These are phyloP conservation scores for Smutsia gigantea DNA, from an alignment of 2,797 vertebrate genomes.

Conservation along the genomic window DNA sequence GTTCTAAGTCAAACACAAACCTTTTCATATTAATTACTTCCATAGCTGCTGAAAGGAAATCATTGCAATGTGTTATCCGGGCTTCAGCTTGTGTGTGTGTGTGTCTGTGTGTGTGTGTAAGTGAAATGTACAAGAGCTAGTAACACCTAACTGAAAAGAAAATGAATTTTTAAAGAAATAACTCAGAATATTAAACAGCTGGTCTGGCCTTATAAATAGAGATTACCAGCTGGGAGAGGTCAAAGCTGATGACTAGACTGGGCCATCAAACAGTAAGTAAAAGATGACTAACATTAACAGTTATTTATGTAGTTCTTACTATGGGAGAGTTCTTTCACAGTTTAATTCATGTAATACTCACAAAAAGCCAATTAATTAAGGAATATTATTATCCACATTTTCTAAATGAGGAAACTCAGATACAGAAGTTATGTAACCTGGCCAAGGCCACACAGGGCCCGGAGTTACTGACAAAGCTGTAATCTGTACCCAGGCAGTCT, in stretches of 20 bases:
- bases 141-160: background rate
- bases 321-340: background rate
- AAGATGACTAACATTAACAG: background rate
- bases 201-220: background rate
- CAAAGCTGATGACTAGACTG: background rate
- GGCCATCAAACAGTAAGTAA: background rate
- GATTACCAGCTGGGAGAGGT: background rate
- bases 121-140: background rate
- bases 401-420: background rate
- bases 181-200: background rate
- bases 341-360: background rate
- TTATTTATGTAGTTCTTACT: background rate
- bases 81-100: background rate
- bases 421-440: background rate
- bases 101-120: background rate
- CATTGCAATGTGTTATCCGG: background rate
- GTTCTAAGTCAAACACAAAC: background rate
- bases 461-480: too few relatives aligned
- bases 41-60: background rate
- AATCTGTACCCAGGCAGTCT: background rate
- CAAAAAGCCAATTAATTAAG: background rate
- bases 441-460: background rate
- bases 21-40: background rate
- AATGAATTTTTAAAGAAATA: background rate
- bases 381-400: background rate